These are phyloP conservation scores for Pterocles orientalis DNA, from an alignment of 2,113 vertebrate genomes.

Conservation along the genomic window DNA sequence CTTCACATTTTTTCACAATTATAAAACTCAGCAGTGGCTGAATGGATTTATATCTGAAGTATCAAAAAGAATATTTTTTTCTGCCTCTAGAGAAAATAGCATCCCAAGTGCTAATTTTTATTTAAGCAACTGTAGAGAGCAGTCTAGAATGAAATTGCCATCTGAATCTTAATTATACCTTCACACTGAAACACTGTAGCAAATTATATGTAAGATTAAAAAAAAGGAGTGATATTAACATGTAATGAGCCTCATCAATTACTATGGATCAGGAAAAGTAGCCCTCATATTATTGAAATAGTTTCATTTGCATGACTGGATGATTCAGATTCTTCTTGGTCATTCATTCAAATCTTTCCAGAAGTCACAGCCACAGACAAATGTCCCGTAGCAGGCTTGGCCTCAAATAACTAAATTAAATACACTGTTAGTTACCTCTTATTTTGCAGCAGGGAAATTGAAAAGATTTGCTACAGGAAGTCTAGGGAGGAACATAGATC, in stretches of 20 bases:
- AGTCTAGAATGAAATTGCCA: constrained; percentile 61
- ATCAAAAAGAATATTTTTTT: constrained; percentile 17
- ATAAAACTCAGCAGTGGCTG: constrained; percentile 24
- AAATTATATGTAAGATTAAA: constrained; percentile 55
- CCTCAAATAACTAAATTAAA: constrained; percentile 44
- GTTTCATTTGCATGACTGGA: constrained; percentile 57
- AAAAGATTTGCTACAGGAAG: neutral
- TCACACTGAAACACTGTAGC: constrained; percentile 34
- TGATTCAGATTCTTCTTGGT: constrained; percentile 52
- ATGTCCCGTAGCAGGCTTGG: neutral
- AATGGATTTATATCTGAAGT: neutral
- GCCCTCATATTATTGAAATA: constrained; percentile 50
- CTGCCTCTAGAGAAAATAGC: constrained; percentile 22
- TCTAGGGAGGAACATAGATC: neutral
- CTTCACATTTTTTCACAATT: neutral
- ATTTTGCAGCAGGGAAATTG: neutral
- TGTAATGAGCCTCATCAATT: constrained; percentile 72
- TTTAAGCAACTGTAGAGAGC: constrained; percentile 47
- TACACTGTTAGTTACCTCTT: neutral
- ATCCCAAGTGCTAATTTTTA: constrained; percentile 43
- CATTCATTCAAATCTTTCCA: constrained; percentile 49
- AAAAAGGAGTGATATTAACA: constrained; percentile 63
- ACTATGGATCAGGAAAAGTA: constrained; percentile 58
- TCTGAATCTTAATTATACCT: constrained; percentile 66
- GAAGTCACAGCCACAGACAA: constrained; percentile 14